A percentile compares a stretch with the other conserved stretches of the same genome.
These are phyloP conservation scores for Zaprionus africanus DNA, from an alignment of 1,140 invertebrate genomes.

Conservation along the genomic window DNA sequence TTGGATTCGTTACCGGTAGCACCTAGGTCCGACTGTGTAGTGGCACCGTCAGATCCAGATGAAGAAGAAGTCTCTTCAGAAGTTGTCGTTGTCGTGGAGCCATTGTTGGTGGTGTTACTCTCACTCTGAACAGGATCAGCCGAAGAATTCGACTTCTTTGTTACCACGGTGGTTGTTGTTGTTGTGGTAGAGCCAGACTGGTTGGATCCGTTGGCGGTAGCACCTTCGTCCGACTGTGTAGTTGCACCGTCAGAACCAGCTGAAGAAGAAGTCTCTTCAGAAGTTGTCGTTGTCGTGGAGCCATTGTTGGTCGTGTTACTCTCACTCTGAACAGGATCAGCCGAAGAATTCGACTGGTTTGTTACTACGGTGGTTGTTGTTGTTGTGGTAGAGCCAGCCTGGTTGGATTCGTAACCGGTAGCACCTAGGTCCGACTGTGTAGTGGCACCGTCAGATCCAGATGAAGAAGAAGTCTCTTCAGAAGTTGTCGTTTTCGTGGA, in stretches of 20 bases:
- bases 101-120: neutral
- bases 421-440: neutral
- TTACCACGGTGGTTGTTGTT: neutral
- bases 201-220: neutral
- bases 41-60: neutral
- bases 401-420: neutral
- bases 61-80: neutral
- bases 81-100: neutral
- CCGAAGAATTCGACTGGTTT: neutral
- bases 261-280: neutral
- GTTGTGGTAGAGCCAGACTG: neutral
- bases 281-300: slow-evolving; percentile 6
- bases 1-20: neutral
- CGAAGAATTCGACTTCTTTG: neutral
- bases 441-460: neutral
- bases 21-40: neutral
- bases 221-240: neutral
- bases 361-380: slow-evolving; percentile 2
- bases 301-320: neutral
- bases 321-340: neutral
- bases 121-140: neutral
- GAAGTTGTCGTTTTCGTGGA: too few species aligned
- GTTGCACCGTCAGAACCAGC: neutral
- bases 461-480: too few species aligned
- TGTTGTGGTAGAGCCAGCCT: neutral